Conservation (phyloP, 1,140 invertebrate species). For the Drosophila quadrilineata region DNA sequence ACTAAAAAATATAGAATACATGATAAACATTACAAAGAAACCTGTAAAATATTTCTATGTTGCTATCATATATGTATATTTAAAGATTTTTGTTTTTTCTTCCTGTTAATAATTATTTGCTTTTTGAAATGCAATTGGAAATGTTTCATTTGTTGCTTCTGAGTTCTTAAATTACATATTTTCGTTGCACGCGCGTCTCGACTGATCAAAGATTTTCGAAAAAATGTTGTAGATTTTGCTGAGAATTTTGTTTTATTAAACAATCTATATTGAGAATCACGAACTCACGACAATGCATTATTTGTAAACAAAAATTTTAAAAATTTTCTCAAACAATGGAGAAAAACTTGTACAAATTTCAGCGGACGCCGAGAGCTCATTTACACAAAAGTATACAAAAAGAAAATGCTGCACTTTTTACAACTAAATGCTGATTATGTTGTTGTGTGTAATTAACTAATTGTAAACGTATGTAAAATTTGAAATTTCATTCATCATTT, state of each 20-base stretch:
- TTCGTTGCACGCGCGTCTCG: conserved; percentile 24
- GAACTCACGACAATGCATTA: conserved; percentile 29
- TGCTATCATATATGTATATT: conserved; percentile 26
- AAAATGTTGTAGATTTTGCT: not conserved
- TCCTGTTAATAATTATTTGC: conserved; percentile 25
- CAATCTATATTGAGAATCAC: too few relatives aligned
- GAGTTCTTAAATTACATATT: conserved; percentile 14
- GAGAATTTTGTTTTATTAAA: too few relatives aligned
- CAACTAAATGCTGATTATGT: conserved; percentile 61
- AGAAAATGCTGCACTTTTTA: conserved; percentile 27
- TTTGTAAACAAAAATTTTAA: conserved; percentile 8
- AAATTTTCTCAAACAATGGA: conserved; percentile 18
- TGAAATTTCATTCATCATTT: conserved; percentile 10
- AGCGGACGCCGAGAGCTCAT: conserved; percentile 17
- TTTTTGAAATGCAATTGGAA: conserved; percentile 65
- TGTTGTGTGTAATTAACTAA: conserved; percentile 59
- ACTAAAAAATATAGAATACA: conserved; percentile 29
- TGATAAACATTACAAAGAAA: conserved; percentile 52
- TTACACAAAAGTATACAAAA: conserved; percentile 36
- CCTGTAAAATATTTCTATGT: conserved; percentile 36
- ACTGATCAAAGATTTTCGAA: conserved; percentile 11
- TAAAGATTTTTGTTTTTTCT: conserved; percentile 8
- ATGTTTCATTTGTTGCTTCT: conserved; percentile 29
- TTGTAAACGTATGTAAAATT: conserved; percentile 31
- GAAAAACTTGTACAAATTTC: conserved; percentile 44